Evolutionary conservation across 2,888 invertebrate genomes (phyloP), one percentile per base, ranked within the genome.

Genomic region (Drosophila dives): DNA sequence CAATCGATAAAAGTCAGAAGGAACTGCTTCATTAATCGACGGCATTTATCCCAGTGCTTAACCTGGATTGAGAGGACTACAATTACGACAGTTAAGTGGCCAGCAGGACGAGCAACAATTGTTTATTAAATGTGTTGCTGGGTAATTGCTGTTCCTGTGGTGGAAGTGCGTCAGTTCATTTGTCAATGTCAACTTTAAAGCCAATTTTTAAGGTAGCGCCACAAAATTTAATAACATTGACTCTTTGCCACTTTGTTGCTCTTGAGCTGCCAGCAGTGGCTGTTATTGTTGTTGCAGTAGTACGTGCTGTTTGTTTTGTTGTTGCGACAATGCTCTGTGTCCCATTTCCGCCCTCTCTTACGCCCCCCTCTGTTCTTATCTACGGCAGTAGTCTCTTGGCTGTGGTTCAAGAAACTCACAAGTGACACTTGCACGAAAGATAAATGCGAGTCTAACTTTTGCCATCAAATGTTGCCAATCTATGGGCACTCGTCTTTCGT

Each of bases 391-490:
- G 65, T 59, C 69, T 61, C 75, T 88, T 90, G 86, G 90, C 83
- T 83, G 89, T 72, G 89, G 90, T 86, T 86, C 89, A 90, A 90
- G 81, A 79, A 86, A 86, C 86, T 90, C 89, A 77, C 86, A 86
- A 89, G 86, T 84, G 86, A 89, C 88, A 89, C 88, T 83, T 86
- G 86, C 86, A 76, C 73, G 72, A 86, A 86, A 90, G 86, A 90
- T 88, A 86, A 86, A 86, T 86, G 90, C 75, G 83, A 90, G 77
- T 81, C 81, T 83, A 86, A 86, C 89, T 86, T 86, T 86, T 75
- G 75, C 89, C 90, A 86, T 86, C 90, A 86, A 88, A 90, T 83
- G 89, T 88, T 86, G 86, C 90, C 86, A 90, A 86, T 86, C 90
- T 85, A 75, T 76, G 77, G 56, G 67, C 67, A 72, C 71, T 54